Evolutionary conservation across 2,888 invertebrate species (phyloP).

Genomic region (Philereme transversata): DNA sequence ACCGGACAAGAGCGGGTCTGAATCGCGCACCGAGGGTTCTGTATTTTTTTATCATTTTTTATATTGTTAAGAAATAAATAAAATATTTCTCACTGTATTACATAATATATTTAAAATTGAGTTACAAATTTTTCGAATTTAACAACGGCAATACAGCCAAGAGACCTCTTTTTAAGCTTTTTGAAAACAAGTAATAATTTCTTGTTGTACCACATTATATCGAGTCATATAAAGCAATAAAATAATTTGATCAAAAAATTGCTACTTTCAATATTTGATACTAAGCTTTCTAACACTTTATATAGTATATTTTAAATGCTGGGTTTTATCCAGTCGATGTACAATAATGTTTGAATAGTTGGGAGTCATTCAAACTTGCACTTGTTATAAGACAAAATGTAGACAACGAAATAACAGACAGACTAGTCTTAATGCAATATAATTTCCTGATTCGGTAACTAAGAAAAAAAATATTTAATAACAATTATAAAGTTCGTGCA

Average conservation of each 20-base stretch:
- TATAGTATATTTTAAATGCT: conserved; percentile 80
- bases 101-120: conserved; percentile 82
- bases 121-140: conserved; percentile 79
- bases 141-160: conserved; percentile 71
- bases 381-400: conserved; percentile 37
- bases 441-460: conserved; percentile 17
- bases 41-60: too few relatives aligned
- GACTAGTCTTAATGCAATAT: conserved; percentile 11
- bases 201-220: conserved; percentile 72
- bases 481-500: conserved; percentile 4
- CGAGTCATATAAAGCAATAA: conserved; percentile 78
- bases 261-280: conserved; percentile 76
- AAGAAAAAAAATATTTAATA: conserved; percentile 11
- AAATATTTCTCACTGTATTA: conserved; percentile 64
- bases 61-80: conserved; percentile 41
- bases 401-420: conserved; percentile 21
- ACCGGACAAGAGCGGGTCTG: too few relatives aligned
- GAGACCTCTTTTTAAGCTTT: conserved; percentile 64
- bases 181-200: conserved; percentile 67
- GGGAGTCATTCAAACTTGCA: conserved; percentile 71
- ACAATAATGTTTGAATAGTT: conserved; percentile 53
- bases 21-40: too few relatives aligned
- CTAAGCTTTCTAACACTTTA: conserved; percentile 79
- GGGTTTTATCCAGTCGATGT: conserved; percentile 69
- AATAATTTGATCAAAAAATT: conserved; percentile 79